Conservation (phyloP, 2,797 vertebrate genomes). For the Siniperca obscura region DNA sequence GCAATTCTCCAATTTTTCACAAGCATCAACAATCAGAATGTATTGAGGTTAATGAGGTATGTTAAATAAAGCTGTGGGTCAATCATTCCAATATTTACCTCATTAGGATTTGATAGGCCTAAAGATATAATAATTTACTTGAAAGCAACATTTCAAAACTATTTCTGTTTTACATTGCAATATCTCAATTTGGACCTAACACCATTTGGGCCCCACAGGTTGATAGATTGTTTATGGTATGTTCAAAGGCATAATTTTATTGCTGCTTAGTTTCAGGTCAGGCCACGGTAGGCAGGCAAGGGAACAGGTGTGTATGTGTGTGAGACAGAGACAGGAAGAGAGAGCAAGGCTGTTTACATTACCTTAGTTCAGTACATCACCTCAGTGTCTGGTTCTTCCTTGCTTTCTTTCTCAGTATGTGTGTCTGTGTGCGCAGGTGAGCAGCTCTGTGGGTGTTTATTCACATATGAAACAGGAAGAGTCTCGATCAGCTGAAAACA, state of each 20-base stretch:
- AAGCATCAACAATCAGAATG: background rate
- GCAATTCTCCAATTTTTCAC: background rate
- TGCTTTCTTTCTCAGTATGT: background rate
- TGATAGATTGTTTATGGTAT: constrained; percentile 16
- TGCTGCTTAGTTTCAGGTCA: constrained; percentile 27
- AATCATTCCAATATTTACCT: background rate
- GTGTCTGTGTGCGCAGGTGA: background rate
- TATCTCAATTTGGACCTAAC: background rate
- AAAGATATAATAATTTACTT: background rate
- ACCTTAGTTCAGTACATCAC: constrained; percentile 6
- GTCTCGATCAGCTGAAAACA: constrained; percentile 21
- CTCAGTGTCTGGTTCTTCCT: background rate
- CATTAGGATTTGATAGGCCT: background rate
- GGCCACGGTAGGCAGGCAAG: background rate
- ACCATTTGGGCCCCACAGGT: background rate
- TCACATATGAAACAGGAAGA: constrained; percentile 28
- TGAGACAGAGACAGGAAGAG: constrained; percentile 11
- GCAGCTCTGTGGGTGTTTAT: constrained; percentile 14
- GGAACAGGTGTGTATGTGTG: constrained; percentile 31
- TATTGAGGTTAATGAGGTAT: no score
- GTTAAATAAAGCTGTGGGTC: background rate
- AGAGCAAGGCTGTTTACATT: constrained; percentile 23
- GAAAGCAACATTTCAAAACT: background rate
- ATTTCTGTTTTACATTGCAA: background rate
- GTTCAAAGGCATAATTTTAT: constrained; percentile 23